These are phyloP conservation scores for Oophaga sylvatica DNA, from an alignment of 2,797 vertebrate species.

Conservation along the genomic window DNA sequence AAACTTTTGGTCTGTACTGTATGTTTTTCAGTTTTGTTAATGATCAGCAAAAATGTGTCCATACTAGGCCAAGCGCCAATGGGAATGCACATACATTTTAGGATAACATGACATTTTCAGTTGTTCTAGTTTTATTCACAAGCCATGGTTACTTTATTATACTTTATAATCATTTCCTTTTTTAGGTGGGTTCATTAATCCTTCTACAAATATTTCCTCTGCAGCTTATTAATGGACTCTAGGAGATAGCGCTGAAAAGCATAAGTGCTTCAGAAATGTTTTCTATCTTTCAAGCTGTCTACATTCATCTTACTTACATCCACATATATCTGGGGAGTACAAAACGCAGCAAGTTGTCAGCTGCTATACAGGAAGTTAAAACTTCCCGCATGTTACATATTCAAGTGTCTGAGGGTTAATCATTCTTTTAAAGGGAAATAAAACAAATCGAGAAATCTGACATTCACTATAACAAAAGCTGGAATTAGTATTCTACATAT, in stretches of 20 bases:
- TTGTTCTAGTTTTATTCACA: conserved; percentile 23
- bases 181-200: conserved; percentile 58
- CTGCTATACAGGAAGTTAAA: conserved; percentile 6
- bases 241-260: conserved; percentile 42
- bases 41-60: not conserved
- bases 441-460: not conserved
- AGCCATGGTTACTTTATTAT: conserved; percentile 46
- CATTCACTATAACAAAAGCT: not conserved
- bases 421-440: not conserved
- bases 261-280: conserved; percentile 57
- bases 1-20: too few species aligned
- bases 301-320: conserved; percentile 58
- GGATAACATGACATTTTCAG: conserved; percentile 14
- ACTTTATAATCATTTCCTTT: conserved; percentile 56
- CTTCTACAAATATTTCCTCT: conserved; percentile 57
- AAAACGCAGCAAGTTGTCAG: conserved; percentile 28
- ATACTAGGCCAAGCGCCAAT: not conserved
- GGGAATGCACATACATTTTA: conserved; percentile 5
- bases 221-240: conserved; percentile 59
- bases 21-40: not conserved
- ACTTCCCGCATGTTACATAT: not conserved
- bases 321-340: conserved; percentile 43
- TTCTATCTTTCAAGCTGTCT: conserved; percentile 53
- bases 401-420: conserved; percentile 9
- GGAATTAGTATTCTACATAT: not conserved